These are phyloP conservation scores for Drosophila biarmipes DNA, from an alignment of 1,140 invertebrate species.

Conservation along the genomic window DNA sequence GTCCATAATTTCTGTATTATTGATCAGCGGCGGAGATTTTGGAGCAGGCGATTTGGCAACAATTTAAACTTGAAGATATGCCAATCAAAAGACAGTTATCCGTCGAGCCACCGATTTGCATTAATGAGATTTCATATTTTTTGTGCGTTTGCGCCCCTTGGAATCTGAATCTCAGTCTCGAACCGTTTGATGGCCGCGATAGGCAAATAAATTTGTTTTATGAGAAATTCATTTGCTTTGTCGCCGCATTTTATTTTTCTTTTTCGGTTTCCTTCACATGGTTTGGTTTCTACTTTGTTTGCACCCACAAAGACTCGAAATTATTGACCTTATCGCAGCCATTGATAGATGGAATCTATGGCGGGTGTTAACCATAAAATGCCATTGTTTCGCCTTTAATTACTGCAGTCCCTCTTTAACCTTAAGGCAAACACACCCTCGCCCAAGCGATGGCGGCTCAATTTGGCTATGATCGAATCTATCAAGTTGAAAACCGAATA, in stretches of 20 bases:
- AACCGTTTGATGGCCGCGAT: constrained; percentile 23
- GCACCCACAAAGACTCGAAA: constrained; percentile 39
- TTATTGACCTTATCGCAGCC: constrained; percentile 69
- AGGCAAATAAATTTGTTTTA: constrained; percentile 44
- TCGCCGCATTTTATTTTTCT: background rate
- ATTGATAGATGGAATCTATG: constrained; percentile 45
- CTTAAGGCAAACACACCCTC: constrained; percentile 39
- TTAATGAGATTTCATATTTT: constrained; percentile 50
- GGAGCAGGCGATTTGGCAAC: constrained; percentile 62
- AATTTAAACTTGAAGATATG: constrained; percentile 47
- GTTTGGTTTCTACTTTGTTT: constrained; percentile 53
- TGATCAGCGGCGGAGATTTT: constrained; percentile 57
- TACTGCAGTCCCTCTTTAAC: constrained; percentile 31
- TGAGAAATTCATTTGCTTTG: constrained; percentile 49
- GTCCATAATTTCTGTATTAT: constrained; percentile 23
- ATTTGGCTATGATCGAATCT: constrained; percentile 25
- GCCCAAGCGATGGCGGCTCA: constrained; percentile 14
- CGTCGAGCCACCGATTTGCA: constrained; percentile 39
- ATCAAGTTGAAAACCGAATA: constrained; percentile 39
- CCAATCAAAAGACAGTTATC: constrained; percentile 59
- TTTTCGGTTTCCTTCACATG: constrained; percentile 53
- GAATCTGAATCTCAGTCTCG: constrained; percentile 3
- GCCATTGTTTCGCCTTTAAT: constrained; percentile 46
- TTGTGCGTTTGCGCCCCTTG: constrained; percentile 5
- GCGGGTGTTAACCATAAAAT: constrained; percentile 45